Base-by-base conservation (phyloP, 2,113 vertebrate genomes). In the Sander lucioperca region DNA sequence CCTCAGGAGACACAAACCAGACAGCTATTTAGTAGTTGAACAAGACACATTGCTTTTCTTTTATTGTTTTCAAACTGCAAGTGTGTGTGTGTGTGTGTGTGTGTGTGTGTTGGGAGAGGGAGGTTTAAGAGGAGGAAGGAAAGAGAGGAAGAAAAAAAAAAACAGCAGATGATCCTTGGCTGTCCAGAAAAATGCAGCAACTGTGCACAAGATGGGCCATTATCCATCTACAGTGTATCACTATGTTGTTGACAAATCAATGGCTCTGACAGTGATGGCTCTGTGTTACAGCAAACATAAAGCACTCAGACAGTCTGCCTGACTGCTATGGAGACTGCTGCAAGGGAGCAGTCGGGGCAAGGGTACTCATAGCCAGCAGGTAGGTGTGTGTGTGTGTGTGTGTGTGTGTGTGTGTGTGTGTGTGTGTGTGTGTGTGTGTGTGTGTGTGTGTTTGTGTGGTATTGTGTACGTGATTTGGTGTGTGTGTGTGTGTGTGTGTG, bases 11-110 rank as follows among this genome's bases (percentile, higher is more conserved):
- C 92, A 89, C 88, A 88, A 92, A 92, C 86, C 91, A 94, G 95
- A 95, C 94, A 93, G 93, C 93, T 94, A 94, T 96, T 96, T 95
- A 95, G 94, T 89, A 91, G 82, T 92, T 92, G 93, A 94, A 92
- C 93, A 95, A 96, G 94, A 95, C 93, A 92, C 93, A 95, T 94
- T 85, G 87, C 91, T 95, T 95, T 94, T 94, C 91, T 94, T 91
- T 93, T 90, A 93, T 95, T 94, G 93, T 95, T 94, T 94, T 88
- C 89, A 91, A 94, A 93, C 90, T 88, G 89, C 87, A 83, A 36
- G 74, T 63, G 48, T 59, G 67, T 74, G 72, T 79, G 62, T 71
- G 36, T 14, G 23, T 16, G 68, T 48, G 16, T 54, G 51, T n/a
- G 51, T n/a, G 51, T 33, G 33, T 30, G 33, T 33, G 33, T 33